phyloP scores from a whole-genome alignment of 2,113 vertebrate genomes.

The Hippopotamus amphibius region DNA sequence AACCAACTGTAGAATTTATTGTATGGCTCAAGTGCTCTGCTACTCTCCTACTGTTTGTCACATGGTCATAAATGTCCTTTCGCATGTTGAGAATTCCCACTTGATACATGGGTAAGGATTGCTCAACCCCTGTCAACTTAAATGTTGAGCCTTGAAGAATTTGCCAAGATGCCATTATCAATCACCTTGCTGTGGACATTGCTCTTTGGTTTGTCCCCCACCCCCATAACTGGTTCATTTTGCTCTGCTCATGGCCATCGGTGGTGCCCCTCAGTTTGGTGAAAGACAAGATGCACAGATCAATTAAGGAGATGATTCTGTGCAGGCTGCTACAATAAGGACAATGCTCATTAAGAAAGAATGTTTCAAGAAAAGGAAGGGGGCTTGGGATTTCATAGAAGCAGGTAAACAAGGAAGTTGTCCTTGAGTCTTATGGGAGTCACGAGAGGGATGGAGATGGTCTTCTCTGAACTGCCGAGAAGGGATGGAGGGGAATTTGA shows the following conservation, averaged over 20 bases:
- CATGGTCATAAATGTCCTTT: neutral
- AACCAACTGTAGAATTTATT: neutral
- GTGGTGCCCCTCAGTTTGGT: neutral
- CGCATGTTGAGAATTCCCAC: neutral
- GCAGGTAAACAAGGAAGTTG: neutral
- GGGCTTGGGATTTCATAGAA: neutral
- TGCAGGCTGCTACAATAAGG: neutral
- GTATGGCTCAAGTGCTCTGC: neutral
- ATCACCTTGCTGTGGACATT: neutral
- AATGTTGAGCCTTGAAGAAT: neutral
- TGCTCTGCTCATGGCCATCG: neutral
- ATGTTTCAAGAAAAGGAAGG: neutral
- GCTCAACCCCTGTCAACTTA: neutral
- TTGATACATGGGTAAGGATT: neutral
- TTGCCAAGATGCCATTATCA: neutral
- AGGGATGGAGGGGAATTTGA: neutral
- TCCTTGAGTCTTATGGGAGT: neutral
- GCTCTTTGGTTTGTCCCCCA: neutral
- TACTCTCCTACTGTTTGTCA: neutral
- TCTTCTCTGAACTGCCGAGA: neutral
- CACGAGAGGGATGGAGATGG: neutral
- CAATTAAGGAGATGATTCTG: neutral
- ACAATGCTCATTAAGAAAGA: constrained; percentile 5
- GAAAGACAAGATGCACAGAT: neutral
- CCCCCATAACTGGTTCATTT: neutral